These are phyloP conservation scores for Scaptodrosophila latifasciaeformis DNA, from an alignment of 2,888 invertebrate genomes.

Conservation along the genomic window DNA sequence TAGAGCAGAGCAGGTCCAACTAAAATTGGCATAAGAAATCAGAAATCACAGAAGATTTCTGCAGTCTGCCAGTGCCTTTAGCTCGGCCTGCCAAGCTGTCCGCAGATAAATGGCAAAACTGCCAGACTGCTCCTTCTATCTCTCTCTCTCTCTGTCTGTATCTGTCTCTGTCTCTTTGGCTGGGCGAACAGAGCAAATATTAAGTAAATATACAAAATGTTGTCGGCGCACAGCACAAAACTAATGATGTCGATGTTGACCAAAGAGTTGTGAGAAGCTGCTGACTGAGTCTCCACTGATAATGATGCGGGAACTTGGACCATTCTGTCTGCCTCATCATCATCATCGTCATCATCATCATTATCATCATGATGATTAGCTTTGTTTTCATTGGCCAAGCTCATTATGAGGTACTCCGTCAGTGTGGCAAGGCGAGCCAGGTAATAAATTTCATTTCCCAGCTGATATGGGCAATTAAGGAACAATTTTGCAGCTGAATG, in stretches of 20 bases:
- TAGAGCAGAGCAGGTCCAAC: conserved; percentile 48
- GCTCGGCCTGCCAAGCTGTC: background rate
- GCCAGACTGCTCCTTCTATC: background rate
- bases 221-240: conserved; percentile 70
- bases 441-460: conserved; percentile 72
- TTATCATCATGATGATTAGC: too few relatives aligned
- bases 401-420: conserved; percentile 2
- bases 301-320: conserved; percentile 56
- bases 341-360: conserved; percentile 3
- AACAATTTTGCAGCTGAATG: conserved; percentile 74
- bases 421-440: conserved; percentile 59
- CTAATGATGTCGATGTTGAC: conserved; percentile 54
- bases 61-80: background rate
- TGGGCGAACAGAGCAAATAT: conserved; percentile 55
- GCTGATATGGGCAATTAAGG: conserved; percentile 73
- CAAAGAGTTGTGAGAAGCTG: background rate
- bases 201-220: conserved; percentile 69
- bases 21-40: conserved; percentile 71
- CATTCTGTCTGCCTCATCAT: background rate
- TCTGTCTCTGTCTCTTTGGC: too few relatives aligned
- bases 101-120: conserved; percentile 58
- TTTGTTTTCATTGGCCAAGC: background rate
- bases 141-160: too few relatives aligned
- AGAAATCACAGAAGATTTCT: conserved; percentile 69
- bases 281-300: conserved; percentile 42